A percentile compares a stretch with the other conserved stretches of the same genome.
These are phyloP conservation scores for Siphlonurus alternatus DNA, from an alignment of 2,888 invertebrate genomes.

Conservation along the genomic window DNA sequence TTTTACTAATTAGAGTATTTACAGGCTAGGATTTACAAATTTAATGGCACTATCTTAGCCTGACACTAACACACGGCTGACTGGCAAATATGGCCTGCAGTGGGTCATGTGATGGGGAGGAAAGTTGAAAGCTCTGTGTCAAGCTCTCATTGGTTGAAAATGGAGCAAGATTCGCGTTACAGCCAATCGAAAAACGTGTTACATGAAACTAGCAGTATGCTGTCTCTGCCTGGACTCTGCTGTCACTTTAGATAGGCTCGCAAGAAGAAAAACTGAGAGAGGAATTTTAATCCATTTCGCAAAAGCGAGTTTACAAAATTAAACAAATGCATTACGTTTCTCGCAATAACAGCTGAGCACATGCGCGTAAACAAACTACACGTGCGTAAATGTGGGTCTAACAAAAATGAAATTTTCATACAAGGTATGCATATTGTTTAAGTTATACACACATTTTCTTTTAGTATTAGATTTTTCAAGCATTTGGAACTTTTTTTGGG, in stretches of 20 bases:
- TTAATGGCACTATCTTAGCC: not conserved
- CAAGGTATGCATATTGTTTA: conserved; percentile 30
- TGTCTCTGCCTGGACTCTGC: conserved; percentile 19
- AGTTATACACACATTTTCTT: not conserved
- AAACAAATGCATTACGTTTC: not conserved
- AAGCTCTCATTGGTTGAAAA: conserved; percentile 35
- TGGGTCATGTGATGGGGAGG: conserved; percentile 64
- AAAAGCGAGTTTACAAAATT: not conserved
- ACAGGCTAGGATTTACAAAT: conserved; percentile 36
- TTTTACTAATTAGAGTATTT: conserved; percentile 38
- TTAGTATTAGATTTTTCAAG: not conserved
- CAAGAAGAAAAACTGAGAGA: conserved; percentile 29
- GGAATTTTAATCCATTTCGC: too few relatives aligned
- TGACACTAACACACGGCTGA: conserved; percentile 34
- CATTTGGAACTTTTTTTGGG: too few relatives aligned
- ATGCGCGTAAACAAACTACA: not conserved
- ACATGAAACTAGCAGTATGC: too few relatives aligned
- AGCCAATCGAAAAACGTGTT: conserved; percentile 36
- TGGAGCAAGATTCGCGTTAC: conserved; percentile 31
- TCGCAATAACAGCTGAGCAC: conserved; percentile 2
- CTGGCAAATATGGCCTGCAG: conserved; percentile 75
- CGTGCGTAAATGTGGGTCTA: not conserved
- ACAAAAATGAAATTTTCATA: conserved; percentile 36
- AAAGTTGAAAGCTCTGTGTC: conserved; percentile 13
- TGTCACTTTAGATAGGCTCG: conserved; percentile 29